phyloP scores from a whole-genome alignment of 2,888 invertebrate genomes.

The Cheilosia vulpina region DNA sequence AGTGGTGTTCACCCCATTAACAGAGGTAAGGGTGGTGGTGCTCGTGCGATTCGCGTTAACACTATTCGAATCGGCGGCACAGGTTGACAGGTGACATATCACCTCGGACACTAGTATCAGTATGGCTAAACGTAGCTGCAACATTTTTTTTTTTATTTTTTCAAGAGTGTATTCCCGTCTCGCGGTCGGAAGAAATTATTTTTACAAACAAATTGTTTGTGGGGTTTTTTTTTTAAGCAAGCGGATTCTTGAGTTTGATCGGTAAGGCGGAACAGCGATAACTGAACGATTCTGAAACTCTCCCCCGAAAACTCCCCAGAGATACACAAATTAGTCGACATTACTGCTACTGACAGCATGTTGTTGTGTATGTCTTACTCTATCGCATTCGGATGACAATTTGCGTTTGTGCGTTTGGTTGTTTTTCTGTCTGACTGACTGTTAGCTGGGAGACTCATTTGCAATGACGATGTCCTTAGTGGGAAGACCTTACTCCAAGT shows the following conservation, averaged over 20 bases:
- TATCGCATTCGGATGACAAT: slow-evolving; percentile 48
- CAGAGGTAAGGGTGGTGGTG: slow-evolving; percentile 77
- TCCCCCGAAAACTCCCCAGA: slow-evolving; percentile 71
- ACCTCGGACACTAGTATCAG: slow-evolving; percentile 32
- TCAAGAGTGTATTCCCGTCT: slow-evolving; percentile 20
- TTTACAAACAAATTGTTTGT: not conserved
- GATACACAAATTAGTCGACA: slow-evolving; percentile 54
- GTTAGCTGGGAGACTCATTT: slow-evolving; percentile 62
- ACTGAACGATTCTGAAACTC: slow-evolving; percentile 67
- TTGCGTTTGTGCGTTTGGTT: slow-evolving; percentile 35
- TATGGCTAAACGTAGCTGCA: slow-evolving; percentile 30
- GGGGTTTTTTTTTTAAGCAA: not conserved
- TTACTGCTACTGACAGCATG: slow-evolving; percentile 23
- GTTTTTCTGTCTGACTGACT: slow-evolving; percentile 58
- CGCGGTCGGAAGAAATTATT: not conserved
- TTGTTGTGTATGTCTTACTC: slow-evolving; percentile 46
- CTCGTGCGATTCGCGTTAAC: slow-evolving; percentile 73
- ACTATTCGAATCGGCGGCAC: slow-evolving; percentile 52
- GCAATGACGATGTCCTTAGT: slow-evolving; percentile 76
- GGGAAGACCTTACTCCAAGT: slow-evolving; percentile 70
- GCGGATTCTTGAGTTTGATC: slow-evolving; percentile 67
- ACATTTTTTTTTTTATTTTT: slow-evolving; percentile 37
- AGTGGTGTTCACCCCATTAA: slow-evolving; percentile 47
- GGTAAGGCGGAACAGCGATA: slow-evolving; percentile 72
- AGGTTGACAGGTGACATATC: slow-evolving; percentile 31